A percentile compares a stretch with the other conserved stretches of the same genome.
Evolutionary conservation across 2,797 vertebrate species (phyloP).

Genomic region (Salmo trutta): DNA sequence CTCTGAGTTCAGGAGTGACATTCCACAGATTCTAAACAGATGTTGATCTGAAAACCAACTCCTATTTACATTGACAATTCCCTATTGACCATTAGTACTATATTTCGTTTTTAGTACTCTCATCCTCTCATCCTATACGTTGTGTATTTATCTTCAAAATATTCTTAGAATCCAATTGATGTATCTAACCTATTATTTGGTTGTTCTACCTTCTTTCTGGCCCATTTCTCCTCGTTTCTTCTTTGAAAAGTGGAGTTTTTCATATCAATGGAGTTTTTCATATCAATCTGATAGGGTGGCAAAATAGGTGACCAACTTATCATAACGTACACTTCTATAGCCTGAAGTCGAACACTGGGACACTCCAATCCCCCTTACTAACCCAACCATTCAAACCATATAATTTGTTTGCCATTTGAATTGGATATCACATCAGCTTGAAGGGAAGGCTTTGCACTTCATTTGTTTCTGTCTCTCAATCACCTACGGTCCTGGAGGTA

Average conservation of each 20-base stretch:
- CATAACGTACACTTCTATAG: not conserved
- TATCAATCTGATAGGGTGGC: constrained; percentile 31
- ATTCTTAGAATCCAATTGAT: not conserved
- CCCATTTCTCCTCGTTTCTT: constrained; percentile 70
- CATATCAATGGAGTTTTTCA: constrained; percentile 69
- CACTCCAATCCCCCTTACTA: not conserved
- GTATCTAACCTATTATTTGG: not conserved
- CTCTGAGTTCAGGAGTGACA: no score
- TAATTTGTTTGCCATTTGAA: constrained; percentile 40
- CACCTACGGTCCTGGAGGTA: not conserved
- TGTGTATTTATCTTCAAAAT: no score
- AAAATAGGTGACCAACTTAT: not conserved
- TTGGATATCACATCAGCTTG: constrained; percentile 44
- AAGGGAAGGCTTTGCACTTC: not conserved
- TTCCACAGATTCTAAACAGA: no score
- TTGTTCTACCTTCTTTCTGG: not conserved
- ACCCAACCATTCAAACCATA: not conserved
- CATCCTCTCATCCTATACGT: no score
- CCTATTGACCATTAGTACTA: no score
- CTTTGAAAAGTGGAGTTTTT: constrained; percentile 41
- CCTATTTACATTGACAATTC: no score
- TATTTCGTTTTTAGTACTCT: no score
- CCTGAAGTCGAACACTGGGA: constrained; percentile 17
- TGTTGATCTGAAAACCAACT: no score
- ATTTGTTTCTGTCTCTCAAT: constrained; percentile 32